Percentiles rank a stretch among this genome's conserved stretches.
Evolutionary conservation across 2,113 vertebrate species (phyloP).

Genomic region (Dinomys branickii): DNA sequence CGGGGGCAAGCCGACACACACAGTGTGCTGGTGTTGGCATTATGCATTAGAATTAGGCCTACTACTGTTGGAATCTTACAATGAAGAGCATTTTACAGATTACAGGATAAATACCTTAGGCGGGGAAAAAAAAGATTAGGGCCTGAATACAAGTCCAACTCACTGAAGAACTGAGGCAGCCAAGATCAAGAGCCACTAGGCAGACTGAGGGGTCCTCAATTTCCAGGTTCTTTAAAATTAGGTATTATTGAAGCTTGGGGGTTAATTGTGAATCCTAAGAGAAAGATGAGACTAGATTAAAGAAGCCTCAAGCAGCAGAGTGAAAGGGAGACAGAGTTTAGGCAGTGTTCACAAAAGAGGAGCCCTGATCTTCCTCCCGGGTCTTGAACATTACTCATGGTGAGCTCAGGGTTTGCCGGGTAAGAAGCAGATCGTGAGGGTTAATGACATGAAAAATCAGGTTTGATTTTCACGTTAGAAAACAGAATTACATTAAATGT

Average conservation of each 20-base stretch:
- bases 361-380: not conserved
- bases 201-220: not conserved
- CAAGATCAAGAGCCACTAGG: conserved; percentile 17
- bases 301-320: conserved; percentile 62
- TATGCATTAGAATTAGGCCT: not conserved
- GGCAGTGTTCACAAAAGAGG: conserved; percentile 52
- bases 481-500: conserved; percentile 58
- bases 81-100: conserved; percentile 30
- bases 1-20: not conserved
- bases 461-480: conserved; percentile 44
- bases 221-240: conserved; percentile 47
- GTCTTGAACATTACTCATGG: not conserved
- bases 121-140: not conserved
- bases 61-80: conserved; percentile 9
- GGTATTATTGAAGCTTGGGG: not conserved
- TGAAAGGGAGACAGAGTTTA: conserved; percentile 54
- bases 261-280: conserved; percentile 40
- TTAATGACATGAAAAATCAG: conserved; percentile 50
- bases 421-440: conserved; percentile 9
- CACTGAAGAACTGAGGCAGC: not conserved
- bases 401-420: conserved; percentile 22
- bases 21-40: not conserved
- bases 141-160: conserved; percentile 6
- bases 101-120: conserved; percentile 7
- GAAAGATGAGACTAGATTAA: conserved; percentile 60